Conservation (phyloP, 2,113 vertebrate genomes). For the Campylomormyrus numenius region DNA sequence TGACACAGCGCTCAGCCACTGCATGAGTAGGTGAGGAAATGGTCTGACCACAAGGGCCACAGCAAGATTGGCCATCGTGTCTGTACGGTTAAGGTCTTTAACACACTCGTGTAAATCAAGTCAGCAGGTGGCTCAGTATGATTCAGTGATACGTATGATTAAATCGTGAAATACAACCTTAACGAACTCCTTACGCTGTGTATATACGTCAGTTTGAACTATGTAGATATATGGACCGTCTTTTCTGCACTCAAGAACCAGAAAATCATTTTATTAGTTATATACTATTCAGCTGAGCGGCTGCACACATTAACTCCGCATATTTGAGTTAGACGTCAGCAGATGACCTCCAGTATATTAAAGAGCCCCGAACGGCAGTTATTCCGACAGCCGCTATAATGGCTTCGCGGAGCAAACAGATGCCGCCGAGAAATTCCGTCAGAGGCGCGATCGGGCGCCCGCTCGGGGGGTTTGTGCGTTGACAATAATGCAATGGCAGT, state of each 20-base stretch:
- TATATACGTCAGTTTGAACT: not conserved
- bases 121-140: not conserved
- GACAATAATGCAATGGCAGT: not conserved
- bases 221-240: not conserved
- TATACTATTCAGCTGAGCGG: not conserved
- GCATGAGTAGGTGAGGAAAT: not conserved
- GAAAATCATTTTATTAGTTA: not conserved
- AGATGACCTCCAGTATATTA: not conserved
- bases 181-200: not conserved
- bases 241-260: not conserved
- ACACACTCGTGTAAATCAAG: not conserved
- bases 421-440: not conserved
- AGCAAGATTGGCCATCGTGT: not conserved
- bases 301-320: not conserved
- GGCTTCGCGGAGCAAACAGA: not conserved
- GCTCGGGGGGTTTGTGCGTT: not conserved
- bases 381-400: not conserved
- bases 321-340: not conserved
- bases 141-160: not conserved
- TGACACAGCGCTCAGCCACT: not conserved
- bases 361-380: not conserved
- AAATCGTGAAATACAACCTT: not conserved
- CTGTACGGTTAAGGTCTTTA: not conserved
- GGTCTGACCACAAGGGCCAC: not conserved
- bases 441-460: not conserved